phyloP scores from a whole-genome alignment of 2,113 vertebrate species.

The Melanotaenia duboulayi region DNA sequence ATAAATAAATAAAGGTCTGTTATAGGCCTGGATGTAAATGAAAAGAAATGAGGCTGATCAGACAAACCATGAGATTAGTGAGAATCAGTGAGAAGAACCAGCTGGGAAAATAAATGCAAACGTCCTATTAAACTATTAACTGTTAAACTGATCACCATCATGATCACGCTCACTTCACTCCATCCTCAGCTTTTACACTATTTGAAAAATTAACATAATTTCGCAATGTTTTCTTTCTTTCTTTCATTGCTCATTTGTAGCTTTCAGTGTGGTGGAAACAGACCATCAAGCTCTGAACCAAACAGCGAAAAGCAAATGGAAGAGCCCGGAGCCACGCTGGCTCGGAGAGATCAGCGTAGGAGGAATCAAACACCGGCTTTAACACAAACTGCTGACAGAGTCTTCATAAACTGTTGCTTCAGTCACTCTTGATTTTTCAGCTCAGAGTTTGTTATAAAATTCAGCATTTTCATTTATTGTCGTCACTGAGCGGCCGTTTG shows the following conservation, averaged over 20 bases:
- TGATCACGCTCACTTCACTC: conserved; percentile 46
- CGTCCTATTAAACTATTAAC: conserved; percentile 59
- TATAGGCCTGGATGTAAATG: too few relatives aligned
- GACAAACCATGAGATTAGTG: too few relatives aligned
- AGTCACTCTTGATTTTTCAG: conserved; percentile 37
- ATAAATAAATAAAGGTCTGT: too few relatives aligned
- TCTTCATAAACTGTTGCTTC: conserved; percentile 57
- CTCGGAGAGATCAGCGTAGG: conserved; percentile 77
- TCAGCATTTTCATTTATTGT: conserved; percentile 49
- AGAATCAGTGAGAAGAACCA: conserved; percentile 7
- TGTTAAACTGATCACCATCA: conserved; percentile 46
- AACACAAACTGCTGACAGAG: conserved; percentile 77
- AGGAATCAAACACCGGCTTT: conserved; percentile 79
- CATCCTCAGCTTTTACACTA: conserved; percentile 55
- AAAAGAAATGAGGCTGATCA: too few relatives aligned
- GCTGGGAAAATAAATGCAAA: conserved; percentile 33
- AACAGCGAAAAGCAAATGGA: conserved; percentile 79
- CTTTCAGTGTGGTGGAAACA: conserved; percentile 87
- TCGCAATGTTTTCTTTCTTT: conserved; percentile 73
- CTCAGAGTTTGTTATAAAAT: conserved; percentile 43
- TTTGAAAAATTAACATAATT: conserved; percentile 84
- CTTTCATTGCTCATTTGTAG: conserved; percentile 78
- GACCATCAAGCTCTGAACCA: conserved; percentile 92
- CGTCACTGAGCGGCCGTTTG: conserved; percentile 22
- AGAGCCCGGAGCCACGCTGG: conserved; percentile 77